phyloP scores from a whole-genome alignment of 2,888 invertebrate species.

The Tetropium fuscum region DNA sequence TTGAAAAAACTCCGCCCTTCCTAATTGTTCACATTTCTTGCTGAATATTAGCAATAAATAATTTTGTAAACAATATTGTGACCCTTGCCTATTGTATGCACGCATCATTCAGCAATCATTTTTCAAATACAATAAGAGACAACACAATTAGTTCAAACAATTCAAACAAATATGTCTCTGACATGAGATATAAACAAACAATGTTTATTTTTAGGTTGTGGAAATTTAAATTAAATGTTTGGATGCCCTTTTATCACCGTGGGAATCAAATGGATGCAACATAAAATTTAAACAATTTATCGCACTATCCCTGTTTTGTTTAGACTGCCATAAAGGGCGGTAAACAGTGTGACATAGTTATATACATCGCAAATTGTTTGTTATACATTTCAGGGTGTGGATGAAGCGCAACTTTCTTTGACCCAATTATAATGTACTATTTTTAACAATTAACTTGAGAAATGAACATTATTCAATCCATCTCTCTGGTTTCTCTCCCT shows the following conservation, averaged over 20 bases:
- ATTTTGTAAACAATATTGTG: too few relatives aligned
- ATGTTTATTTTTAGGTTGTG: slow-evolving; percentile 20
- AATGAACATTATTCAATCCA: too few relatives aligned
- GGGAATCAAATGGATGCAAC: slow-evolving; percentile 16
- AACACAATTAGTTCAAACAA: slow-evolving; percentile 19
- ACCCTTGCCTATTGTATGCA: slow-evolving; percentile 1
- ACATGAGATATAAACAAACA: background rate
- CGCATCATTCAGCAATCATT: slow-evolving; percentile 4
- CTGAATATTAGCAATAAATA: too few relatives aligned
- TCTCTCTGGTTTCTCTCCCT: too few relatives aligned
- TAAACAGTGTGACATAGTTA: slow-evolving; percentile 12
- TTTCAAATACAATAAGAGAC: slow-evolving; percentile 9
- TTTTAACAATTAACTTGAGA: too few relatives aligned
- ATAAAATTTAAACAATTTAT: slow-evolving; percentile 13
- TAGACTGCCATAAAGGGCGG: background rate
- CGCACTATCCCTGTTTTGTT: slow-evolving; percentile 8
- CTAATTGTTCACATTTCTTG: too few relatives aligned
- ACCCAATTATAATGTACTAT: too few relatives aligned
- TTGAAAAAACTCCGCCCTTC: too few relatives aligned
- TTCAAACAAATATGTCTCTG: slow-evolving; percentile 3
- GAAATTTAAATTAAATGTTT: slow-evolving; percentile 19
- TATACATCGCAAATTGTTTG: slow-evolving; percentile 13
- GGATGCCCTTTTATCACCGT: slow-evolving; percentile 17
- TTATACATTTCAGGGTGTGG: slow-evolving; percentile 13
- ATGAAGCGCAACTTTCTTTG: too few relatives aligned